These are phyloP conservation scores for Drosophila setifemur DNA, from an alignment of 1,140 invertebrate genomes.

Conservation along the genomic window DNA sequence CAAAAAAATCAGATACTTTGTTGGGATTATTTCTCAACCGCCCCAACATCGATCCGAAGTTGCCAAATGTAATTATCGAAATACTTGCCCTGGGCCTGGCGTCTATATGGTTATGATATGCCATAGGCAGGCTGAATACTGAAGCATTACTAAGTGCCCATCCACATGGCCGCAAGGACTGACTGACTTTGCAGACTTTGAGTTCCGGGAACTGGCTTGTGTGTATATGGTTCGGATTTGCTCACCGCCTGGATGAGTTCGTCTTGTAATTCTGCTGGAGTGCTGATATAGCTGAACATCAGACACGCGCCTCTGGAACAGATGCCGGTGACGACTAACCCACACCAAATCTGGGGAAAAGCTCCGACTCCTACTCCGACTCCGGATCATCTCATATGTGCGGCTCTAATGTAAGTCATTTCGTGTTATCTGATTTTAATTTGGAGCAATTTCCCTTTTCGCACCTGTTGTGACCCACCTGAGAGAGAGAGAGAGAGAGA, in stretches of 20 bases:
- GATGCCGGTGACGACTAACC: conserved; percentile 32
- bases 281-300: conserved; percentile 7
- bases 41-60: conserved; percentile 35
- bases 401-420: conserved; percentile 57
- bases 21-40: neutral
- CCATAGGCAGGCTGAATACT: conserved; percentile 1
- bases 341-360: neutral
- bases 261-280: neutral
- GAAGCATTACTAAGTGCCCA: conserved; percentile 24
- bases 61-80: conserved; percentile 75
- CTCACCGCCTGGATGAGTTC: neutral
- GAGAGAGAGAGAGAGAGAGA: neutral
- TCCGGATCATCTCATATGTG: conserved; percentile 2
- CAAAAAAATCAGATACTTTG: neutral
- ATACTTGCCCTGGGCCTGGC: conserved; percentile 50
- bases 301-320: conserved; percentile 35
- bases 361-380: neutral
- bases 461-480: conserved; percentile 67
- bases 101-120: conserved; percentile 18
- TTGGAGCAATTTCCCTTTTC: conserved; percentile 72
- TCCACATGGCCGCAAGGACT: conserved; percentile 53
- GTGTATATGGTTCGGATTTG: neutral
- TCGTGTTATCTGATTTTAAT: conserved; percentile 78
- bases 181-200: conserved; percentile 34
- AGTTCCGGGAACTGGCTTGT: conserved; percentile 1